phyloP scores from a whole-genome alignment of 2,888 invertebrate species.

The Psylliodes chrysocephalus region DNA sequence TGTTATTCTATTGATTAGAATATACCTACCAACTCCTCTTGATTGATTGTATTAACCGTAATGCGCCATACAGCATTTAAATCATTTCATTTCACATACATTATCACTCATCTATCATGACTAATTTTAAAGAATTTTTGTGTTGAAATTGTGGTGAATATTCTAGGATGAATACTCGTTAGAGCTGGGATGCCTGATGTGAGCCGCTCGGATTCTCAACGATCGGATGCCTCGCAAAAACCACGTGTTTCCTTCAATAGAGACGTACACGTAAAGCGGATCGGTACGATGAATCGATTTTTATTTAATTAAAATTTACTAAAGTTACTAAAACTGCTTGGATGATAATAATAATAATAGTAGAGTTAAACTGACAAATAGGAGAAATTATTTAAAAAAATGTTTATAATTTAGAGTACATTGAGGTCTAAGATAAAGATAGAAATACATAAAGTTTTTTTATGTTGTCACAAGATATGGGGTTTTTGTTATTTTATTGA shows the following conservation, averaged over 20 bases:
- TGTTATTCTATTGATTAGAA: no score
- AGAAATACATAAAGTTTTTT: no score
- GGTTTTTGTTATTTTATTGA: no score
- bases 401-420: no score
- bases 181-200: conserved; percentile 68
- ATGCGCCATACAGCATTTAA: not conserved
- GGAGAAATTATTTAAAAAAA: not conserved
- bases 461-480: no score
- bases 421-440: no score
- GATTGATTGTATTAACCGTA: not conserved
- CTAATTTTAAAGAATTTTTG: not conserved
- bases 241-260: conserved; percentile 88
- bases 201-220: conserved; percentile 67
- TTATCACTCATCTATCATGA: not conserved
- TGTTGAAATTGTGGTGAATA: conserved; percentile 46
- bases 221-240: conserved; percentile 66
- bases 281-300: conserved; percentile 69
- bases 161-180: conserved; percentile 58
- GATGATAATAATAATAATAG: not conserved
- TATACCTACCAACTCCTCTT: not conserved
- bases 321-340: conserved; percentile 8
- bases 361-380: not conserved
- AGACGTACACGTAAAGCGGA: conserved; percentile 90
- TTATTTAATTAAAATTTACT: conserved; percentile 4
- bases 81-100: not conserved